Conservation (phyloP, 2,888 invertebrate genomes). For the Phymatocera aterrima region DNA sequence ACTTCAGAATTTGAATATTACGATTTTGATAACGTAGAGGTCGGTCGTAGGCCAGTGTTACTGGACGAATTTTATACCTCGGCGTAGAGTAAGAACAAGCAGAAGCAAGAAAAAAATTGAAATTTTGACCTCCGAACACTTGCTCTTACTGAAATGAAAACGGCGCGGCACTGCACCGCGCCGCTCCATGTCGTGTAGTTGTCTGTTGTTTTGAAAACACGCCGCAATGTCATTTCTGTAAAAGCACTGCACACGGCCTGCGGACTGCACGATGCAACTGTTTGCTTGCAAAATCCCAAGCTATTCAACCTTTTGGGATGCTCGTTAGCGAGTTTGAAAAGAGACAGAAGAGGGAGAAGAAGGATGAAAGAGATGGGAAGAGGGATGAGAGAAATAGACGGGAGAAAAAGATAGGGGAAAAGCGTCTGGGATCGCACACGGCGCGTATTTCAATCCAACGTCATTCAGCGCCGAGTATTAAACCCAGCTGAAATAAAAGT, state of each 20-base stretch:
- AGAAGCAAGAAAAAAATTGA: too few species aligned
- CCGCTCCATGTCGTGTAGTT: too few species aligned
- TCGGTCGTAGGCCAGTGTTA: background rate
- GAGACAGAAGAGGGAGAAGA: background rate
- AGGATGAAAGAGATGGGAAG: background rate
- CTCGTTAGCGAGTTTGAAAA: constrained; percentile 37
- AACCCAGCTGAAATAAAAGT: constrained; percentile 1
- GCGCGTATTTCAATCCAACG: constrained; percentile 21
- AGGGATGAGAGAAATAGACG: background rate
- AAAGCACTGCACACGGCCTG: constrained; percentile 29
- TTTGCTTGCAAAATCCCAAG: constrained; percentile 25
- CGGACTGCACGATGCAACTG: constrained; percentile 19
- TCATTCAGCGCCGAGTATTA: constrained; percentile 5
- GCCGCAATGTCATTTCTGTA: constrained; percentile 33
- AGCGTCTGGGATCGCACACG: constrained; percentile 24
- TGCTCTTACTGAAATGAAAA: constrained; percentile 25
- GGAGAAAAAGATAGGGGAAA: background rate
- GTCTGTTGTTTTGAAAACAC: constrained; percentile 29
- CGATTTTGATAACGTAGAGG: background rate
- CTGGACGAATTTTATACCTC: too few species aligned
- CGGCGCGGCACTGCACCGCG: background rate
- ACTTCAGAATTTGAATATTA: background rate
- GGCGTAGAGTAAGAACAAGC: too few species aligned
- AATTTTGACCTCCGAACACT: background rate
- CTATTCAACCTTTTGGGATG: constrained; percentile 40